Percentiles rank a stretch among this genome's conserved stretches.
Evolutionary conservation across 92 coral and sea anemone genomes (phyloP).

Genomic region (Epizoanthus ramosus): DNA sequence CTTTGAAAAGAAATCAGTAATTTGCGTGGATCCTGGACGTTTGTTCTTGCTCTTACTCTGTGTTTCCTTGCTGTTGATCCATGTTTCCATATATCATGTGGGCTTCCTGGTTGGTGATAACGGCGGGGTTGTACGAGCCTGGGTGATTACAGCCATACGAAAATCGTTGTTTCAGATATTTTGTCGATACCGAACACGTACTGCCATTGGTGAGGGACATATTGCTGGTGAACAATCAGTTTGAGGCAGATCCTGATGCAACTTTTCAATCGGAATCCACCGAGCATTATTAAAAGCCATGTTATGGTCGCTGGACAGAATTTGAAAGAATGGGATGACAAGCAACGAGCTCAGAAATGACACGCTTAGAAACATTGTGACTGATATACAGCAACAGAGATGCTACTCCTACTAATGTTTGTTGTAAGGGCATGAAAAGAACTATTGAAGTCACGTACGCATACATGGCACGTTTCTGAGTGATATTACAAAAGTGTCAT

Average conservation of each 20-base stretch:
- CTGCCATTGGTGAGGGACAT: slow-evolving; percentile 27
- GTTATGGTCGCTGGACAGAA: slow-evolving; percentile 10
- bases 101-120: slow-evolving; percentile 54
- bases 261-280: not conserved
- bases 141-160: slow-evolving; percentile 54
- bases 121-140: slow-evolving; percentile 56
- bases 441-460: not conserved
- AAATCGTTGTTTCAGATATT: slow-evolving; percentile 53
- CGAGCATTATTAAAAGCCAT: not conserved
- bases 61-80: slow-evolving; percentile 40
- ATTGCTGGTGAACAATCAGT: not conserved
- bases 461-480: not conserved
- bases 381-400: slow-evolving; percentile 13
- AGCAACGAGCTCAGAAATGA: slow-evolving; percentile 5
- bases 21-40: not conserved
- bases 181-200: slow-evolving; percentile 38
- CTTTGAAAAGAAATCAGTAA: slow-evolving; percentile 9
- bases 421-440: not conserved
- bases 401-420: slow-evolving; percentile 13
- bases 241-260: slow-evolving; percentile 2
- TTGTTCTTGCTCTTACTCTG: slow-evolving; percentile 10
- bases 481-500: not conserved
- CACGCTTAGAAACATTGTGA: slow-evolving; percentile 16
- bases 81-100: slow-evolving; percentile 51
- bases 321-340: slow-evolving; percentile 9